These are phyloP conservation scores for Botia almorhae DNA, from an alignment of 2,797 vertebrate species.

Conservation along the genomic window DNA sequence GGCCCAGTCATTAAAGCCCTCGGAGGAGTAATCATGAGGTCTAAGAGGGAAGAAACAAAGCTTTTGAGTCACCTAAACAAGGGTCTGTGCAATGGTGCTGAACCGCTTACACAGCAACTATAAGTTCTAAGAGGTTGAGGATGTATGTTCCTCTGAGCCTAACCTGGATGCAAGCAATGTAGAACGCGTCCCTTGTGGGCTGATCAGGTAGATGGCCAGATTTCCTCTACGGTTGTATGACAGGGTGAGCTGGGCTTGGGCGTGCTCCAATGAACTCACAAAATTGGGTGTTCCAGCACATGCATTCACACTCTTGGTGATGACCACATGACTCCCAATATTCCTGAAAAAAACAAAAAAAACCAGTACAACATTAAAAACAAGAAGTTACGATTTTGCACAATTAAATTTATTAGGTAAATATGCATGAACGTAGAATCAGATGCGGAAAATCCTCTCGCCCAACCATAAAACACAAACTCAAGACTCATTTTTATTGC, in stretches of 20 bases:
- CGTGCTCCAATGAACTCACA: slow-evolving; percentile 89
- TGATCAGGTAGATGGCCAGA: slow-evolving; percentile 92
- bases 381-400: background rate
- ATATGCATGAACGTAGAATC: too few species aligned
- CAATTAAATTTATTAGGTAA: too few species aligned
- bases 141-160: background rate
- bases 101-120: background rate
- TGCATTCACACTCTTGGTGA: slow-evolving; percentile 84
- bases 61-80: background rate
- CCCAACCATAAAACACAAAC: background rate
- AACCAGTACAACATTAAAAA: background rate
- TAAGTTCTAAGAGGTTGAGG: background rate
- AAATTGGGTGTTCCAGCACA: slow-evolving; percentile 85
- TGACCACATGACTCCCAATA: slow-evolving; percentile 87
- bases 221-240: slow-evolving; percentile 97
- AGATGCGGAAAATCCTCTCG: too few species aligned
- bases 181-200: slow-evolving; percentile 92
- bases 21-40: slow-evolving; percentile 93
- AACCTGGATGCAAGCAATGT: slow-evolving; percentile 93
- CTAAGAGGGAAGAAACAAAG: slow-evolving; percentile 69
- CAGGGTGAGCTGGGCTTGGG: slow-evolving; percentile 90
- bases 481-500: background rate
- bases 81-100: background rate
- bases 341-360: slow-evolving; percentile 78
- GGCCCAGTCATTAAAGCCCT: slow-evolving; percentile 98